These are phyloP conservation scores for Oreotragus oreotragus DNA, from an alignment of 2,113 vertebrate genomes.

Conservation along the genomic window DNA sequence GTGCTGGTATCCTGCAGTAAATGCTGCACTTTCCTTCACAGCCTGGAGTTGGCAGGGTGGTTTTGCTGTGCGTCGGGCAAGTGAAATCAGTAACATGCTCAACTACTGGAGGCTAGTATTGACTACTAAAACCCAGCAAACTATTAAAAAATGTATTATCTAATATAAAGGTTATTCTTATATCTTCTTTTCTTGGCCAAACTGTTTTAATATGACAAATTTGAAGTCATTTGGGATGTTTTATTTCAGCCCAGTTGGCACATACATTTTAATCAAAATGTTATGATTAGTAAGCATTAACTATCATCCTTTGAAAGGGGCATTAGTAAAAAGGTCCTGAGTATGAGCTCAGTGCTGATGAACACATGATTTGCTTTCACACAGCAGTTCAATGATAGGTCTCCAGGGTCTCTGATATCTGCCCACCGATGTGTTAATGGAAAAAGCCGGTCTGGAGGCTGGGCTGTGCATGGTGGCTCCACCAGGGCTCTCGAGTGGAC, in stretches of 20 bases:
- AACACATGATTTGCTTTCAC: neutral
- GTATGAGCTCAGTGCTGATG: neutral
- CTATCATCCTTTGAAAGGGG: neutral
- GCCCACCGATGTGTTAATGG: neutral
- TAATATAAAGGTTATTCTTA: neutral
- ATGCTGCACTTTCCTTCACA: neutral
- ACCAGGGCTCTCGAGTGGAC: neutral
- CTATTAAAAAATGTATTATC: neutral
- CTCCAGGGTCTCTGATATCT: neutral
- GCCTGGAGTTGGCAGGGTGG: neutral
- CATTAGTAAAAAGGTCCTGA: neutral
- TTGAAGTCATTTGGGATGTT: neutral
- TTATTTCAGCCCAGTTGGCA: neutral
- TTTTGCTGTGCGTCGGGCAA: neutral
- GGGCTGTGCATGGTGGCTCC: neutral
- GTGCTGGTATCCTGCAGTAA: neutral
- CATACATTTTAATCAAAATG: neutral
- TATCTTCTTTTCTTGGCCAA: neutral
- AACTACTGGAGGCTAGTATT: neutral
- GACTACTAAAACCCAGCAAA: neutral
- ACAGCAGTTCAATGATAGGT: neutral
- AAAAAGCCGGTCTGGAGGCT: neutral
- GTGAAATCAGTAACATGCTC: neutral
- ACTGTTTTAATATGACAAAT: neutral
- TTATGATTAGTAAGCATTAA: neutral